Percentiles rank a stretch among this genome's conserved stretches.
Evolutionary conservation across 2,113 vertebrate species (phyloP).

Genomic region (Toxostoma redivivum): DNA sequence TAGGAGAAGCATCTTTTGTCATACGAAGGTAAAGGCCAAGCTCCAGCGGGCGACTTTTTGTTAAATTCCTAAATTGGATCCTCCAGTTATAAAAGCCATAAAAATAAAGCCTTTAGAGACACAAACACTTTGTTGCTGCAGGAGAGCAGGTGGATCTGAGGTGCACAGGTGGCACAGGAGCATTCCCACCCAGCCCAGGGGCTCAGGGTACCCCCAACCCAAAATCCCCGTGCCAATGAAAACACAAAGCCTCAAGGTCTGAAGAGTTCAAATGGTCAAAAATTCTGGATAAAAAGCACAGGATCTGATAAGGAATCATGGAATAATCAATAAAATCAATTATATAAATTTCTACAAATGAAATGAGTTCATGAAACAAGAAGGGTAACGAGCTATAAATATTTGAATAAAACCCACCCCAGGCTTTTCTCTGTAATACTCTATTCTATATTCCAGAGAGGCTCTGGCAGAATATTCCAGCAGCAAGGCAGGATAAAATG

Average conservation of each 20-base stretch:
- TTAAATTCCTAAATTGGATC: not conserved
- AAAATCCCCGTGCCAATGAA: fast-evolving
- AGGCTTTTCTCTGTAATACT: not conserved
- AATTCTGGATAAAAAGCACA: not conserved
- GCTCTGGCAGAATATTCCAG: not conserved
- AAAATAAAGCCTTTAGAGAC: not conserved
- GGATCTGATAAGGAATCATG: not conserved
- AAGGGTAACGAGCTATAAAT: not conserved
- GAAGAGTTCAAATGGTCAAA: not conserved
- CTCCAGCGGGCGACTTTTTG: not conserved
- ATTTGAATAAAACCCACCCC: not conserved
- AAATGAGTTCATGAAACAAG: not conserved
- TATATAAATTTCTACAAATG: not conserved
- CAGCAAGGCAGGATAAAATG: not conserved
- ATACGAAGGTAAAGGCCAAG: not conserved
- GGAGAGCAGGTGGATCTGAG: not conserved
- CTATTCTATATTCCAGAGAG: not conserved
- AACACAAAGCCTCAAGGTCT: not conserved
- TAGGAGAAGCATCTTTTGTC: not conserved
- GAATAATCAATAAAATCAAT: not conserved
- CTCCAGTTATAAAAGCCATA: not conserved
- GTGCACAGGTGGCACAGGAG: not conserved
- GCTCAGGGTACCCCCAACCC: not conserved
- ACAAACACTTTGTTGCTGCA: not conserved
- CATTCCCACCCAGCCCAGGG: not conserved